Base-by-base conservation (phyloP, 2,113 vertebrate genomes). In the Erythrolamprus reginae region DNA sequence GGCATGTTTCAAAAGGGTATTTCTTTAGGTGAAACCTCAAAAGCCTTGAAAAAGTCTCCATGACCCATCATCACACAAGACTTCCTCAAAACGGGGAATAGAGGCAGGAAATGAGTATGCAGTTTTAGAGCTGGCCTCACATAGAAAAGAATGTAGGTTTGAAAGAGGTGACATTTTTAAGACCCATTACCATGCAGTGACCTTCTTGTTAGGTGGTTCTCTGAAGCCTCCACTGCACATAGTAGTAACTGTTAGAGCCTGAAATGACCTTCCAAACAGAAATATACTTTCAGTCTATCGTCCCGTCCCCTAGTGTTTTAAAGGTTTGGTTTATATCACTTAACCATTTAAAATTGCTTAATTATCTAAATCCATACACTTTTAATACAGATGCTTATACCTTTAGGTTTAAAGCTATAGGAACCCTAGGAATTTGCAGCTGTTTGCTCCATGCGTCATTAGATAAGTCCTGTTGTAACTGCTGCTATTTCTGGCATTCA, bases 371-470 rank as follows among this genome's bases (percentile, higher is more conserved):
- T 61, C 45, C 24, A 26, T 26, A 45, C 24, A 1, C 26, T 4
- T 5, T 70, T 65, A 50, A 82, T 82, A 51, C 19, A 87, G 42
- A 65, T 38, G 42, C 23, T 28, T 91, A 88, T 61, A 33, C 53
- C 1, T 19, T 82, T 19, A 38, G 51, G 42, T 19, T 6, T 56
- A 56, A 33, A 87, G 21, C 12, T 8, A 24, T 61, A 24, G 45
- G 52, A 82, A 51, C 24, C 33, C 56, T 55, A 51, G 77, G 65
- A 21, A 4, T 88, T 42, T 88, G 77, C 91, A 93, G 77, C 84
- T 92, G 61, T 53, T 93, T 82, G 9, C 88, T 23, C n/a, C 86
- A 2, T 90, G 1, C 88, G 89, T 88, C 55, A 88, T 90, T 77
- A 45, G 77, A 77, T 61, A 33, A 52, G 47, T 65, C 38, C 24